Evolutionary conservation across 2,113 vertebrate genomes (phyloP).

Genomic region (Halichoerus grypus): DNA sequence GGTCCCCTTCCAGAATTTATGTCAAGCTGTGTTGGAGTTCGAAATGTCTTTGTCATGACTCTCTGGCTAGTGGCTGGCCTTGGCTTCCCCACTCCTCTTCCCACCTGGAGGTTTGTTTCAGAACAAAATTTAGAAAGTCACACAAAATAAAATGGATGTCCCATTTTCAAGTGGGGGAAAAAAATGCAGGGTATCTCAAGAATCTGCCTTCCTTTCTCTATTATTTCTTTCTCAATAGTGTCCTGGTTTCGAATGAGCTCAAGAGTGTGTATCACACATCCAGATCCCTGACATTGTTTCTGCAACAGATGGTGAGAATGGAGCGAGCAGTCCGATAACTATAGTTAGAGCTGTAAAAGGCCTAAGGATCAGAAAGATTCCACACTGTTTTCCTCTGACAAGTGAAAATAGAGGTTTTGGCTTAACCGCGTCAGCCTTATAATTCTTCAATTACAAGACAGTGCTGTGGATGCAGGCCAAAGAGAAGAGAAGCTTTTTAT

Average conservation of each 20-base stretch:
- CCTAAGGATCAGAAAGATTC: background rate
- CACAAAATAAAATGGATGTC: background rate
- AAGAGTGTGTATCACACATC: background rate
- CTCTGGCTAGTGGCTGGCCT: background rate
- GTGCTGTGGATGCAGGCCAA: background rate
- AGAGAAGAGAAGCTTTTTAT: background rate
- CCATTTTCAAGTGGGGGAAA: background rate
- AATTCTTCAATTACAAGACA: background rate
- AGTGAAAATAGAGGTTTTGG: background rate
- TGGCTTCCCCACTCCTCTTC: background rate
- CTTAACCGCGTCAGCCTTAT: background rate
- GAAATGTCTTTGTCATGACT: background rate
- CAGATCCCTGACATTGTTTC: background rate
- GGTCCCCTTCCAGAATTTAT: background rate
- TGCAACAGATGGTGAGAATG: background rate
- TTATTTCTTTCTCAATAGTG: background rate
- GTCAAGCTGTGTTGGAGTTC: background rate
- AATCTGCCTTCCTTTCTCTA: background rate
- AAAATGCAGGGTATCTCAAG: background rate
- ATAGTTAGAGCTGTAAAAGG: background rate
- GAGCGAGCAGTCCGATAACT: background rate
- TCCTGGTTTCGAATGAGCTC: slow-evolving; percentile 42
- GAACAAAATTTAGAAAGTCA: background rate
- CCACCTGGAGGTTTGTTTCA: background rate
- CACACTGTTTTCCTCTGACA: background rate